Conservation (phyloP, 2,888 invertebrate genomes). For the Rhagonycha lutea region DNA sequence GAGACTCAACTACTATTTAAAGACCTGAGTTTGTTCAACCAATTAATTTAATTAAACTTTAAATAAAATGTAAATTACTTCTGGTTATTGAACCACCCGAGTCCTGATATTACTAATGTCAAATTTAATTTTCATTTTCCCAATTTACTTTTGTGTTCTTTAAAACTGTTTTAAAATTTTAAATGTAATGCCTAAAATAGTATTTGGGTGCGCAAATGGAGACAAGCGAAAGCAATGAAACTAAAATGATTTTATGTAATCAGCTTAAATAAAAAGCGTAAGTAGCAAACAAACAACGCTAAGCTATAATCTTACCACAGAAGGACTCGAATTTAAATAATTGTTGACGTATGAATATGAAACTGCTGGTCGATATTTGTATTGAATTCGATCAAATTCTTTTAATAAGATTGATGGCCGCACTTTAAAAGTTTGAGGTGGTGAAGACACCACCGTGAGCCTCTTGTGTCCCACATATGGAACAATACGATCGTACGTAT, state of each 20-base stretch:
- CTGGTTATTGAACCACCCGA: slow-evolving; percentile 8
- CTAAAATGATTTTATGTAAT: not conserved
- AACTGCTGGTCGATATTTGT: slow-evolving; percentile 64
- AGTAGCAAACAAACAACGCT: not conserved
- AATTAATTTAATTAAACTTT: slow-evolving; percentile 11
- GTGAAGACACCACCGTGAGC: slow-evolving; percentile 64
- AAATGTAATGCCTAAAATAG: not conserved
- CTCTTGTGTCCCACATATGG: slow-evolving; percentile 60
- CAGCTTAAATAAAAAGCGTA: not conserved
- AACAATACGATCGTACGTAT: slow-evolving; percentile 54
- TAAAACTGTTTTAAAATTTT: not conserved
- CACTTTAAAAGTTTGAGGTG: slow-evolving; percentile 63
- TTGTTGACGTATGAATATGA: slow-evolving; percentile 72
- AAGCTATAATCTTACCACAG: slow-evolving; percentile 64
- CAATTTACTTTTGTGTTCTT: not conserved
- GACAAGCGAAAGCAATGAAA: not conserved
- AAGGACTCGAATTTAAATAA: slow-evolving; percentile 77
- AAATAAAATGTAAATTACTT: slow-evolving; percentile 7
- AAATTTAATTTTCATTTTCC: not conserved
- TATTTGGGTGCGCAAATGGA: not conserved
- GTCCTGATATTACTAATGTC: not conserved
- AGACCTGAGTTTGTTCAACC: not conserved
- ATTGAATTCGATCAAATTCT: slow-evolving; percentile 71
- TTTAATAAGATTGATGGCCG: slow-evolving; percentile 69
- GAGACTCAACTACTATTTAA: slow-evolving; percentile 3